These are phyloP conservation scores for Cyclophora albipunctata DNA, from an alignment of 2,888 invertebrate species.

Conservation along the genomic window DNA sequence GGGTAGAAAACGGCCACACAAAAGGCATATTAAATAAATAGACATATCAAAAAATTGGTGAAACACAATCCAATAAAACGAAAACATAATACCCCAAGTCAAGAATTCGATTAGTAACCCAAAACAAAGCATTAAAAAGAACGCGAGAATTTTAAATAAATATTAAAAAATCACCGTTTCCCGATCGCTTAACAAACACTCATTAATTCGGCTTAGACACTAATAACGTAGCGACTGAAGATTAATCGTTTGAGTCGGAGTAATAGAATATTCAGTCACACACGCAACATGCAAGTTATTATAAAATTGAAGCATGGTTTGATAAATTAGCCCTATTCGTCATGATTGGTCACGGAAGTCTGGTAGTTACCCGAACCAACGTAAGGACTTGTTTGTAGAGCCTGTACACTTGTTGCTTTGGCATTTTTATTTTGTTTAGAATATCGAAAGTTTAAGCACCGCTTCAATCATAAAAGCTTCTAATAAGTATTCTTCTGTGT, in stretches of 20 bases:
- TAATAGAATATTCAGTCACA: conserved; percentile 72
- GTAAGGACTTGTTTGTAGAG: conserved; percentile 19
- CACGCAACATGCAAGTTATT: conserved; percentile 65
- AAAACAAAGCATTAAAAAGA: not conserved
- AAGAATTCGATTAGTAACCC: no score
- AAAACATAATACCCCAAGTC: no score
- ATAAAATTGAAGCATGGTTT: conserved; percentile 67
- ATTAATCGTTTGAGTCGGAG: conserved; percentile 57
- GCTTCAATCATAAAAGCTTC: no score
- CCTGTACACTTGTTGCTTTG: conserved; percentile 28
- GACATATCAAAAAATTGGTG: no score
- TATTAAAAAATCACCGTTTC: conserved; percentile 29
- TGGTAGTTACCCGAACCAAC: conserved; percentile 23
- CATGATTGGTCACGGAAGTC: conserved; percentile 70
- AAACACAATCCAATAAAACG: no score
- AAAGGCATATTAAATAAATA: no score
- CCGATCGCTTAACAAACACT: conserved; percentile 60
- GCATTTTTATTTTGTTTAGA: conserved; percentile 3
- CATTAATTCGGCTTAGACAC: conserved; percentile 66
- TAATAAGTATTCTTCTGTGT: no score
- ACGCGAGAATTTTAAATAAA: not conserved
- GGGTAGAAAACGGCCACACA: no score
- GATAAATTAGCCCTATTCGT: conserved; percentile 71
- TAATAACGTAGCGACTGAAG: conserved; percentile 56
- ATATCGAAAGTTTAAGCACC: no score